These are phyloP conservation scores for Strigamia transsilvanica DNA, from an alignment of 2,888 invertebrate genomes.

Conservation along the genomic window DNA sequence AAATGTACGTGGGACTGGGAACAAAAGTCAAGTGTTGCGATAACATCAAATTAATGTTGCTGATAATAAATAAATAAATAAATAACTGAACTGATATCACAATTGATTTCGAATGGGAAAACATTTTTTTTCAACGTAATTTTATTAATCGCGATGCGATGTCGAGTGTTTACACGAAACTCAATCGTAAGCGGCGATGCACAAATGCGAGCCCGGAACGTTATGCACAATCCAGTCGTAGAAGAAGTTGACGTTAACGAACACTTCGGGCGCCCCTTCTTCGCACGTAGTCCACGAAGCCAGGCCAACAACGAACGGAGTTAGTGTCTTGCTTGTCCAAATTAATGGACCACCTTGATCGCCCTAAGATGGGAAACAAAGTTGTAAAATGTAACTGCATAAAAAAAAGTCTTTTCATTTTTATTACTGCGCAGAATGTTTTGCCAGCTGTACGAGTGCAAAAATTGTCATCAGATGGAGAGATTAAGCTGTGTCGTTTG, in stretches of 20 bases:
- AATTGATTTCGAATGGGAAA: not conserved
- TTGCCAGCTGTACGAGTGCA: conserved; percentile 15
- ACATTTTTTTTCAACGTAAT: not conserved
- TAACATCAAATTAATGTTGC: too few species aligned
- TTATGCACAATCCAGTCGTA: not conserved
- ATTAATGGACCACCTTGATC: conserved; percentile 40
- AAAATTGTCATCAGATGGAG: conserved; percentile 27
- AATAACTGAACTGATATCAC: not conserved
- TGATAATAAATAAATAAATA: too few species aligned
- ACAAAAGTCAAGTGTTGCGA: conserved; percentile 2
- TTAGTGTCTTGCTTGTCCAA: not conserved
- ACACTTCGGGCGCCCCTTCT: not conserved
- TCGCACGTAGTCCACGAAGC: conserved; percentile 16
- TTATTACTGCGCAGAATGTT: conserved; percentile 31
- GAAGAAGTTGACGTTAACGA: not conserved
- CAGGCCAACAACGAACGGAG: conserved; percentile 4
- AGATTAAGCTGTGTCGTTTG: not conserved
- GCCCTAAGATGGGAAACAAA: conserved; percentile 16
- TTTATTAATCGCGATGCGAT: too few species aligned
- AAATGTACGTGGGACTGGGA: not conserved
- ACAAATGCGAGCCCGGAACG: not conserved
- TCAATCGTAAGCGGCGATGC: not conserved
- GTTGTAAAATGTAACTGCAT: conserved; percentile 16
- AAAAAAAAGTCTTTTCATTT: conserved; percentile 9
- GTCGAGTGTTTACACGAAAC: not conserved